Conservation (phyloP, 1,140 invertebrate species). For the Aphelenchoides fujianensis region DNA sequence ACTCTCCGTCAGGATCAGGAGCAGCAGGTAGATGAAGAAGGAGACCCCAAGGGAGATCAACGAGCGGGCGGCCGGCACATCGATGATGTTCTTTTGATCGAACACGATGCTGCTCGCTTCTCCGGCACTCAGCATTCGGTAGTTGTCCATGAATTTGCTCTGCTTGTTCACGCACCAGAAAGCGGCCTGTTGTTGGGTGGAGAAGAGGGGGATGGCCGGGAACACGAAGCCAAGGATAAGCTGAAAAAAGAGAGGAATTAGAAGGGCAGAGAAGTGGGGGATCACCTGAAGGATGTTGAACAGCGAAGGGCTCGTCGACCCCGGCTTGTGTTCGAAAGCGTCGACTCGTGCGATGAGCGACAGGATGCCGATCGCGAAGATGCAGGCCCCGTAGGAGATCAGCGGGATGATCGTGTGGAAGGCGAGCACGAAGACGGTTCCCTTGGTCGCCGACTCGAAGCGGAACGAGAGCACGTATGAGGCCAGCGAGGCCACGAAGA, state of each 20-base stretch:
- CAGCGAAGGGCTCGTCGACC: not conserved
- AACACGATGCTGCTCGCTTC: not conserved
- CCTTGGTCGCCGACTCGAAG: slow-evolving; percentile 12
- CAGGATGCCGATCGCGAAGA: not conserved
- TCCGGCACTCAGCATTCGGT: not conserved
- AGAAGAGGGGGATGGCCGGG: slow-evolving; percentile 6
- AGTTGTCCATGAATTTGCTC: not conserved
- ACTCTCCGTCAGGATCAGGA: slow-evolving; percentile 15
- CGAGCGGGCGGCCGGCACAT: not conserved
- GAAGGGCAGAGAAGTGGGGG: not conserved
- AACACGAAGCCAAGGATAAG: slow-evolving; percentile 4
- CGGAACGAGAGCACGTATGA: not conserved
- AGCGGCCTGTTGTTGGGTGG: not conserved
- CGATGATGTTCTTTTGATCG: not conserved
- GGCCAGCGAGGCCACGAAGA: not conserved
- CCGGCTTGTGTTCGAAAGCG: not conserved
- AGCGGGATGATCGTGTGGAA: slow-evolving; percentile 15
- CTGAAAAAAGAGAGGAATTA: not conserved
- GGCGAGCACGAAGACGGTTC: slow-evolving; percentile 12
- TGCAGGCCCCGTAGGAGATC: not conserved
- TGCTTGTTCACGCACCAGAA: slow-evolving; percentile 3
- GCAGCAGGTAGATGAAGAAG: not conserved
- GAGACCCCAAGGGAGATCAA: not conserved
- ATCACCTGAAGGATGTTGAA: not conserved
- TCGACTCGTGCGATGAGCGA: not conserved